Evolutionary conservation across 1,140 invertebrate species (phyloP), one percentile per base, ranked within the genome.

Genomic region (Eciton burchellii): DNA sequence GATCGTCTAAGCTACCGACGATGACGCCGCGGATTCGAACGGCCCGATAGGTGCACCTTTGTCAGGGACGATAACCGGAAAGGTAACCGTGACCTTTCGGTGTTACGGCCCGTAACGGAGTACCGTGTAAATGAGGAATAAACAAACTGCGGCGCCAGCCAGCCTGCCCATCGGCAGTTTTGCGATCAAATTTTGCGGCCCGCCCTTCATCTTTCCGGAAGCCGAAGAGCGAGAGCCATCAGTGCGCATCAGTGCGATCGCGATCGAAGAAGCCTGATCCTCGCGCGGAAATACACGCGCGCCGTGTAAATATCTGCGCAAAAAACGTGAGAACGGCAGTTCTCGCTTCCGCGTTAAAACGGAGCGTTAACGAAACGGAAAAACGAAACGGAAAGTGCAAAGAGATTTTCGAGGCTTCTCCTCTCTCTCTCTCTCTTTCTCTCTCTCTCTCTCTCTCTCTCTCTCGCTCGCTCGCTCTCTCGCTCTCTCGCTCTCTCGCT

Each of bases 1-100:
- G 45, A 57, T 84, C 63, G 54, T 85, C 74, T 88, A 81, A 79
- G 90, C 91, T 91, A 91, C 90, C 87, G 88, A 89, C 74, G 73
- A 90, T 92, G 91, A 91, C 88, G 62, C 19, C 60, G 85, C 86
- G 84, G 29, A 84, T 87, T 84, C 84, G 84, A 87, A 86, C 52
- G 35, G 49, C 52, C 52, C 81, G 47, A 52, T 52, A 45, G 54
- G 54, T 47, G 62, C 62, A 59, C 62, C 82, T 81, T 77, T 47
- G 57, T 68, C n/a, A 59, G 43, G 5, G 41, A 16, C 11, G 63
- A 19, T 35, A 35, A 35, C 35, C n/a, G 57, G 14, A 45, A 66
- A 57, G 66, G 59, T 82, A 84, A 84, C 83, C 87, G 82, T 90
- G 87, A 90, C 89, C 89, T 35, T 84, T 86, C 73, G 59, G 59